phyloP scores from a whole-genome alignment of 2,797 vertebrate genomes.

The Moxostoma hubbsi region DNA sequence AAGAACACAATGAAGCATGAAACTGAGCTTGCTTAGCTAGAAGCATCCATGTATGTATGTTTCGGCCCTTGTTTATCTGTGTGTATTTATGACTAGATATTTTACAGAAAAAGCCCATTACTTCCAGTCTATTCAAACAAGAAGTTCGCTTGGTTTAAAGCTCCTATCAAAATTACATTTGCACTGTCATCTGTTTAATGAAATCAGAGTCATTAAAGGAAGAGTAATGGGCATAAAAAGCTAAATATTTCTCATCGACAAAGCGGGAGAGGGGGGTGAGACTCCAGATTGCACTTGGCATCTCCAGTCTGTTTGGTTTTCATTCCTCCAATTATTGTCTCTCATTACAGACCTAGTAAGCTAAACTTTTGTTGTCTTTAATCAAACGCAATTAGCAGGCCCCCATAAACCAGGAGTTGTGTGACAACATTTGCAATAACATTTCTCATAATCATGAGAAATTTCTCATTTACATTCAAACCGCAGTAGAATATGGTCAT shows the following conservation, averaged over 20 bases:
- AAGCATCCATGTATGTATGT: not conserved
- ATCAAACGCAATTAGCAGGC: slow-evolving; percentile 12
- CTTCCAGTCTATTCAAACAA: too few relatives aligned
- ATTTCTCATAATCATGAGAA: slow-evolving; percentile 1
- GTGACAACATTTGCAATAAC: not conserved
- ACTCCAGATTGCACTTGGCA: slow-evolving; percentile 36
- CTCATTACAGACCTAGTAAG: not conserved
- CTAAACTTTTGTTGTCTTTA: not conserved
- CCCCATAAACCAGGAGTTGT: not conserved
- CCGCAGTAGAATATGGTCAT: too few relatives aligned
- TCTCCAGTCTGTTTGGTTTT: slow-evolving; percentile 19
- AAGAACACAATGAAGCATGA: not conserved
- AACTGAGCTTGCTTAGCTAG: not conserved
- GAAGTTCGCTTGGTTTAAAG: too few relatives aligned
- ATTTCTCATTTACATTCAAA: not conserved
- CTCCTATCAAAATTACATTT: not conserved
- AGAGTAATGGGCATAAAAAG: slow-evolving; percentile 30
- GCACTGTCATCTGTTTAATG: slow-evolving; percentile 11
- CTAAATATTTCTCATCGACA: slow-evolving; percentile 37
- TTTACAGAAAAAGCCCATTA: too few relatives aligned
- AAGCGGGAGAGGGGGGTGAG: slow-evolving; percentile 5
- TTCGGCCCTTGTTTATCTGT: too few relatives aligned
- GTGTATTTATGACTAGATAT: not conserved
- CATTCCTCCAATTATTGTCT: not conserved
- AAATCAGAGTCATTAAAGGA: slow-evolving; percentile 28